Percentiles rank a stretch among this genome's conserved stretches.
phyloP scores from a whole-genome alignment of 1,140 invertebrate species.

The Saxidomus purpurata region DNA sequence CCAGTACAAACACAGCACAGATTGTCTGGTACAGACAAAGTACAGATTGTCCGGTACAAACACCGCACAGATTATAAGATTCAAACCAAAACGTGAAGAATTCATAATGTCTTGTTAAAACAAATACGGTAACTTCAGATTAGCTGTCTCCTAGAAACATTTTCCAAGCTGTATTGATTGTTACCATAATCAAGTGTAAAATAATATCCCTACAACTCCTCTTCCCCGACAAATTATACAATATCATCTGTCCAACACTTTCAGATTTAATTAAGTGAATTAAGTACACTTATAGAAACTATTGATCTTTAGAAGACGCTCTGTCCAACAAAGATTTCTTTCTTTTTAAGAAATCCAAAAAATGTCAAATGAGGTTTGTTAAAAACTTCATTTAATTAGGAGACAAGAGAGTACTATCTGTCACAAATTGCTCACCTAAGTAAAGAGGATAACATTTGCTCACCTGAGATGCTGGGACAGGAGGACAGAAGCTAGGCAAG shows the following conservation, averaged over 20 bases:
- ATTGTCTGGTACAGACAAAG: no score
- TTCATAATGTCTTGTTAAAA: conserved; percentile 2
- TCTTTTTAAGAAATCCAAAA: neutral
- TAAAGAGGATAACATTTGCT: no score
- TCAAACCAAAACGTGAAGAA: no score
- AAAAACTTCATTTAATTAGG: no score
- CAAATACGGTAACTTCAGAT: conserved; percentile 24
- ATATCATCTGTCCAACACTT: conserved; percentile 55
- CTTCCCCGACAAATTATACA: conserved; percentile 51
- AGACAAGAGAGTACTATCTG: no score
- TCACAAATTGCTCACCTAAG: no score
- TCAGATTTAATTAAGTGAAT: conserved; percentile 49
- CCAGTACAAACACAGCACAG: no score
- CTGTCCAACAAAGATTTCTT: neutral
- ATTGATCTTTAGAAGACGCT: conserved; percentile 19
- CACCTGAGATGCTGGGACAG: no score
- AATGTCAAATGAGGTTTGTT: no score
- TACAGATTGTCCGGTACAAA: no score
- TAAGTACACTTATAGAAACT: conserved; percentile 48
- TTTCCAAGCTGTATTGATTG: conserved; percentile 55
- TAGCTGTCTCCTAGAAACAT: conserved; percentile 54
- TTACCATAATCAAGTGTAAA: conserved; percentile 60
- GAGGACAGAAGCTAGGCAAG: no score
- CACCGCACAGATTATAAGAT: no score
- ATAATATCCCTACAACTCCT: conserved; percentile 51